Evolutionary conservation across 2,113 vertebrate species (phyloP).

Genomic region (Xerus inauris): DNA sequence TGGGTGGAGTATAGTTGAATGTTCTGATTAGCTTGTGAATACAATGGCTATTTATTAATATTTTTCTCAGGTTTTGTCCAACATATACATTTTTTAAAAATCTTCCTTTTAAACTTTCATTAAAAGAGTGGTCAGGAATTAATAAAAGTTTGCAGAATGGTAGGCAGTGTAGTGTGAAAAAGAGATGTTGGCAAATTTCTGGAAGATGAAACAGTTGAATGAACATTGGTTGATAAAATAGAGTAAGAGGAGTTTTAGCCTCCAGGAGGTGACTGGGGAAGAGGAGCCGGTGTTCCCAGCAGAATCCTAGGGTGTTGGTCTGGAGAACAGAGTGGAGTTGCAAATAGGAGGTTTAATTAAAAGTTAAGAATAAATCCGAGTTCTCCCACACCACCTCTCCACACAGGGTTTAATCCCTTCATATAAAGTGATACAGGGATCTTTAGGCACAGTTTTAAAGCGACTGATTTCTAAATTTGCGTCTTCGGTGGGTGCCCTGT

Average conservation of each 20-base stretch:
- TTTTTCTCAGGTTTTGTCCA: neutral
- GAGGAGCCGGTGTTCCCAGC: accelerated
- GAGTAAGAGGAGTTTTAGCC: neutral
- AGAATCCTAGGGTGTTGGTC: neutral
- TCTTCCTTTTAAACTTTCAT: neutral
- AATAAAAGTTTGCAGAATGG: neutral
- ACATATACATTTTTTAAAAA: neutral
- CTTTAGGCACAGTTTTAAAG: neutral
- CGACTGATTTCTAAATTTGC: neutral
- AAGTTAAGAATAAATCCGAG: neutral
- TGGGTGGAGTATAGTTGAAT: neutral
- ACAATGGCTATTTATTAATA: neutral
- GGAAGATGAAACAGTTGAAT: neutral
- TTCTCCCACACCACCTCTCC: neutral
- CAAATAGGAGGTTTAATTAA: neutral
- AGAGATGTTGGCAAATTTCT: neutral
- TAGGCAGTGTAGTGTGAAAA: neutral
- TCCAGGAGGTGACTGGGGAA: neutral
- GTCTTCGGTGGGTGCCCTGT: neutral
- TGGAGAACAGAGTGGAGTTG: neutral
- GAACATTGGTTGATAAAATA: neutral
- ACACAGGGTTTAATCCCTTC: neutral
- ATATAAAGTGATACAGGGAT: neutral
- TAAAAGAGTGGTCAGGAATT: neutral
- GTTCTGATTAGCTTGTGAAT: neutral